Percentiles rank a stretch among this genome's conserved stretches.
phyloP scores from a whole-genome alignment of 2,113 vertebrate genomes.

The Psilopogon haemacephalus region DNA sequence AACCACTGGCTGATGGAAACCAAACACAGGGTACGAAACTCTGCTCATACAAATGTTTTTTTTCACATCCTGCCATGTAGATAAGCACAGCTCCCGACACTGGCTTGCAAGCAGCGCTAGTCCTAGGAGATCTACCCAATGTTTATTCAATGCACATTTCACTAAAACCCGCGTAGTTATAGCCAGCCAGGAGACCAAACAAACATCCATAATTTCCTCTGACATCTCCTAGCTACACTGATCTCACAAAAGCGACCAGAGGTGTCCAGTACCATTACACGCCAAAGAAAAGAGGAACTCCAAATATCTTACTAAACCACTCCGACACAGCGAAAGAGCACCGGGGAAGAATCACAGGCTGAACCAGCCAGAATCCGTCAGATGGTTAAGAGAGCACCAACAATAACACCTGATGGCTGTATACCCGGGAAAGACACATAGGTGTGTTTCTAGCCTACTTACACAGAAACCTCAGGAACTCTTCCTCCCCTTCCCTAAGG shows the following conservation, averaged over 20 bases:
- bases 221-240: slow-evolving; percentile 26
- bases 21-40: background rate
- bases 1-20: background rate
- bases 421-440: background rate
- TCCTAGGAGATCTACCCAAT: slow-evolving; percentile 28
- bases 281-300: background rate
- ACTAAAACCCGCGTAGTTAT: slow-evolving; percentile 3
- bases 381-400: background rate
- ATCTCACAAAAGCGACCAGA: slow-evolving; percentile 35
- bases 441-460: slow-evolving; percentile 9
- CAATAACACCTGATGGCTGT: background rate
- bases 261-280: background rate
- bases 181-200: slow-evolving; percentile 32
- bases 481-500: slow-evolving; percentile 41
- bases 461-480: slow-evolving; percentile 16
- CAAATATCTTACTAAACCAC: background rate
- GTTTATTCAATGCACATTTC: slow-evolving; percentile 55
- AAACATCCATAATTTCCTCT: slow-evolving; percentile 57
- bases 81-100: background rate
- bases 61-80: background rate
- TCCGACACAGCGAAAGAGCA: rapidly evolving
- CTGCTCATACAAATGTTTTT: background rate
- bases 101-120: background rate
- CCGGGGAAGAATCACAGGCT: background rate
- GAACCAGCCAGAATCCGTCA: background rate